Base-by-base conservation (phyloP, 2,113 vertebrate genomes). In the Channa argus region DNA sequence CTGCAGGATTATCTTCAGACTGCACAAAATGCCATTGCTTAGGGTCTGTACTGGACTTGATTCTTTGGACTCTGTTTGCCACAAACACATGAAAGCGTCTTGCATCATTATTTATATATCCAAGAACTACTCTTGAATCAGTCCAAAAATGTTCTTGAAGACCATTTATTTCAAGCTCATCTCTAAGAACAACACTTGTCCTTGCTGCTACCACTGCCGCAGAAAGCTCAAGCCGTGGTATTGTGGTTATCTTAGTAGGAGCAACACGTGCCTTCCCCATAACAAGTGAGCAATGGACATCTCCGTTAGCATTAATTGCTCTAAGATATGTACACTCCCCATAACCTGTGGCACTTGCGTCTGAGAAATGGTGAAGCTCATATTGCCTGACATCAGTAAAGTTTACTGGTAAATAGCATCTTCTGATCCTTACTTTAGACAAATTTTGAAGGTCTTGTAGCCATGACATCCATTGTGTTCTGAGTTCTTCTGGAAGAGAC, bases 171-270 rank as follows among this genome's bases (percentile, higher is more conserved):
- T 72, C 33, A 0, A 72, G 14, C 14, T 54, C 8, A 46, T 39
- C 37, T 24, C 15, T 63, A 8, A 71, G 24, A 2, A 71, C 1
- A 0, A 7, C 12, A 50, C 47, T 52, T n/a, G 15, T 65, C 37
- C 15, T 64, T 4, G n/a, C 56, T 8, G 68, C 76, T 9, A 33
- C 7, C 3, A 79, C 62, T 12, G 67, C 67, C 3, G 76, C 54
- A n/a, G 69, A 47, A 3, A 73, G 33, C 43, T 61, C 54, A 2
- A 79, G 62, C 1, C 63, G 33, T 54, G 55, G 62, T 14, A 80
- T 15, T 15, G 63, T 74, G 1, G 63, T 74, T 3, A 80, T 37
- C 5, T 74, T 80, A 10, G 45, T 59, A 9, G 68, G 64, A 0
- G 49, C 33, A 12, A 61, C 54, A n/a, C 24, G 3, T 1, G 55